Evolutionary conservation across 2,888 invertebrate species (phyloP), one percentile per base, ranked within the genome.

Genomic region (Anaspis maculata): DNA sequence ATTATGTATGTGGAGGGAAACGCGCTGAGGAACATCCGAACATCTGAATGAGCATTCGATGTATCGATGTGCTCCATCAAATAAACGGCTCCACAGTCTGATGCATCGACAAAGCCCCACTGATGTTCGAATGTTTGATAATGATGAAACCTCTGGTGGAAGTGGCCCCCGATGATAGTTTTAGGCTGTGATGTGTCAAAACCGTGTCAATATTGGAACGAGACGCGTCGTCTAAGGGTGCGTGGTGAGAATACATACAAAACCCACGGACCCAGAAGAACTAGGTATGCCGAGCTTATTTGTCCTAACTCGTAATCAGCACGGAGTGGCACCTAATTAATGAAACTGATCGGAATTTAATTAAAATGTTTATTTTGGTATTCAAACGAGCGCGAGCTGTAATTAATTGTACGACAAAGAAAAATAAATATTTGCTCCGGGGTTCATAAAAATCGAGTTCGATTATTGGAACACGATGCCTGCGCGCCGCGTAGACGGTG

Each of bases 301-400:
- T 21, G 15, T n/a, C 19, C 19, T n/a, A n/a, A 19, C 5, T 19
- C 5, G 32, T 33, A 36, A 42, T 42, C 34, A 35, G 39, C 32
- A 24, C 30, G 25, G 25, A 25, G 30, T 36, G 36, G 22, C 27
- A 30, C 27, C 39, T 34, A 45, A 41, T 43, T 43, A 43, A 35
- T 31, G 21, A 36, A 36, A 41, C 39, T 38, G 43, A 48, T 46
- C 37, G 36, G 39, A 48, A 44, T 46, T 45, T 42, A 44, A 48
- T 48, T 46, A 45, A 43, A 46, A 43, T 45, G 44, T 48, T 48
- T 45, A 44, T 36, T 42, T 32, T 37, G 22, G 37, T 30, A 39
- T 40, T 37, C 30, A 36, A 41, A 39, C 38, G 36, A 42, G 38
- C 45, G 33, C 35, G 39, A 37, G 37, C 39, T 29, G 36, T 44